Evolutionary conservation across 2,797 vertebrate genomes (phyloP), one percentile per base, ranked within the genome.

Genomic region (Poeciliopsis turneri): DNA sequence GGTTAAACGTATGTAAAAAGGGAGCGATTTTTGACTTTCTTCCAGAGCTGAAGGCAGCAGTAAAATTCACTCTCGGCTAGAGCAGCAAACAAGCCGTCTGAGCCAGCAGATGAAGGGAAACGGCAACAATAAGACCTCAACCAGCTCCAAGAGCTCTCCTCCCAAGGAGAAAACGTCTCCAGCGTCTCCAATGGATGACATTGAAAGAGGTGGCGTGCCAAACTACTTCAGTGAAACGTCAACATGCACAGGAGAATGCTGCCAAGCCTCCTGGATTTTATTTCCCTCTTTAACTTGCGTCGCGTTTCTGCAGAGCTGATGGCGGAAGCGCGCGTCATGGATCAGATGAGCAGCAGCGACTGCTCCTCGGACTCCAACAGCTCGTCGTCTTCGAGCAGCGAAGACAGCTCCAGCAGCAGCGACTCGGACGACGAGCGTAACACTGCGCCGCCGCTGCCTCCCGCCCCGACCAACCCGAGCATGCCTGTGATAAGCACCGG

Each of bases 11-110:
- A 11, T 41, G 36, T 68, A 23, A 68, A 41, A 39, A 9, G 23
- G 11, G 20, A 9, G 23, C 18, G 11, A 9, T 20, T n/a, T 43
- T 45, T 4, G 7, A n/a, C n/a, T n/a, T n/a, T n/a, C 49, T 66
- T 11, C 0, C 91, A 99, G 98, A 92, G 97, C 97, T 80, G 98
- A 99, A 89, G 98, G 98, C 83, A 98, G 97, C 93, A 99, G 97
- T 91, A 99, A 97, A 95, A 95, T 99, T 88, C 97, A 99, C 59
- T 97, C 96, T 82, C 97, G 94, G 10, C 75, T 96, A 83, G 96
- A 96, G 81, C 96, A 96, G 46, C 96, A 96, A 86, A 96, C 95
- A 36, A 94, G 83, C 49, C 93, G 95, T 6, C 91, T 96, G 49
- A 94, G 93, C 78, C 95, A 96, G 88, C 96, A 96, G 88, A 84